These are phyloP conservation scores for Eulemur mongoz DNA, from an alignment of 2,797 vertebrate species.

Conservation along the genomic window DNA sequence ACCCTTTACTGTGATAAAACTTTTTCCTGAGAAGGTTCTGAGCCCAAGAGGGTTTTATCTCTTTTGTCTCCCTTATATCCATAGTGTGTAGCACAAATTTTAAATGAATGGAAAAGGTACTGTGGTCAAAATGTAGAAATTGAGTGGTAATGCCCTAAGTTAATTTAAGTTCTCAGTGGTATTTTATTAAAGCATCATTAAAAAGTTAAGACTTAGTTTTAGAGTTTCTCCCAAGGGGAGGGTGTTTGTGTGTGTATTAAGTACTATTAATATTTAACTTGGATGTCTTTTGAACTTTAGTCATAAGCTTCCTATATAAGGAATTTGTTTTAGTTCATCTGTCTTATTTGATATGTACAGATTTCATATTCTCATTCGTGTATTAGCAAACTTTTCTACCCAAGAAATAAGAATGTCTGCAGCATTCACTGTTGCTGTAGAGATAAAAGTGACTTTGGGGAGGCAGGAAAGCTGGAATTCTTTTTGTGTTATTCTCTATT, in stretches of 20 bases:
- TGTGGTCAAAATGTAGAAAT: neutral
- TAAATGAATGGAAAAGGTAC: neutral
- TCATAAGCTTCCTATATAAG: neutral
- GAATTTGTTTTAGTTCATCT: conserved; percentile 45
- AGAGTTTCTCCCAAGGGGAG: neutral
- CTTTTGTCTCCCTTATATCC: neutral
- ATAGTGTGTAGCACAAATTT: neutral
- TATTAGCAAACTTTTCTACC: neutral
- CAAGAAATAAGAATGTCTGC: neutral
- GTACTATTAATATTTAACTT: conserved; percentile 14
- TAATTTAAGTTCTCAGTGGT: neutral
- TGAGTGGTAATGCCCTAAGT: neutral
- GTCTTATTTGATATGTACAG: conserved; percentile 23
- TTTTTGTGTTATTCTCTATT: neutral
- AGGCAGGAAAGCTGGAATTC: neutral
- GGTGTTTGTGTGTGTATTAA: neutral
- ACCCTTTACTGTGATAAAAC: neutral
- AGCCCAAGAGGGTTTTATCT: neutral
- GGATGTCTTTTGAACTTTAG: conserved; percentile 25
- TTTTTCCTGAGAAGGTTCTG: neutral
- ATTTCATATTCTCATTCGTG: conserved; percentile 4
- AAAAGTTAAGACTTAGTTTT: conserved; percentile 12
- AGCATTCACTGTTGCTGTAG: neutral
- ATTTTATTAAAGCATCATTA: conserved; percentile 7
- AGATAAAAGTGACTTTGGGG: neutral